These are phyloP conservation scores for Oligia latruncula DNA, from an alignment of 2,888 invertebrate genomes.

Conservation along the genomic window DNA sequence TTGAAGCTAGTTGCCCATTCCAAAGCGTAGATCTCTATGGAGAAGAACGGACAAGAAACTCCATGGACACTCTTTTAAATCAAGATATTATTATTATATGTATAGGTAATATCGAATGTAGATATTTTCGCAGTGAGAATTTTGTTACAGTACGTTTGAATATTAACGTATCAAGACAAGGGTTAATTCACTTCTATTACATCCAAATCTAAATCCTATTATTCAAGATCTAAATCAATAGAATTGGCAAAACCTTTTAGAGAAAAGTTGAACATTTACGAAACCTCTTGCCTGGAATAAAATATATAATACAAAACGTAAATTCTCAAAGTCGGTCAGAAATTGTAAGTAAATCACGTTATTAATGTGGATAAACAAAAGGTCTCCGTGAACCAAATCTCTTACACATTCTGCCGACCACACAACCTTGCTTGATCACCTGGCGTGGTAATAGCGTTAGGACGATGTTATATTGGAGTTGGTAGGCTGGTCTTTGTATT, in stretches of 20 bases:
- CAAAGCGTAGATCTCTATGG: too few species aligned
- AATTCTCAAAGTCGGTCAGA: constrained; percentile 8
- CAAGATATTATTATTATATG: too few species aligned
- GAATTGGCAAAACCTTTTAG: neutral
- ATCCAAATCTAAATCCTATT: neutral
- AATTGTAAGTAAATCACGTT: constrained; percentile 32
- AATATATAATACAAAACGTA: neutral
- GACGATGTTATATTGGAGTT: constrained; percentile 27
- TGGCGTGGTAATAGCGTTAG: constrained; percentile 36
- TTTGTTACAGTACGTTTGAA: neutral
- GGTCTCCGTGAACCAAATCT: constrained; percentile 84
- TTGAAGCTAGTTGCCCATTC: too few species aligned
- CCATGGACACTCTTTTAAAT: too few species aligned
- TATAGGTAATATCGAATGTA: neutral
- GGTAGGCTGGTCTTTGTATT: neutral
- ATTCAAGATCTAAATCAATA: neutral
- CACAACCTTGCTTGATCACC: constrained; percentile 76
- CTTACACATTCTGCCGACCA: constrained; percentile 74
- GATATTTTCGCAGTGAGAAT: neutral
- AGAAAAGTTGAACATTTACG: neutral
- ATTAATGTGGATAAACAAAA: constrained; percentile 69
- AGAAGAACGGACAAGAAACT: too few species aligned
- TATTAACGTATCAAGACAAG: neutral
- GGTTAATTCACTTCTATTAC: neutral
- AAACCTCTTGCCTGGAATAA: neutral